Evolutionary conservation across 2,888 invertebrate genomes (phyloP).

Genomic region (Himalopsyche japonica): DNA sequence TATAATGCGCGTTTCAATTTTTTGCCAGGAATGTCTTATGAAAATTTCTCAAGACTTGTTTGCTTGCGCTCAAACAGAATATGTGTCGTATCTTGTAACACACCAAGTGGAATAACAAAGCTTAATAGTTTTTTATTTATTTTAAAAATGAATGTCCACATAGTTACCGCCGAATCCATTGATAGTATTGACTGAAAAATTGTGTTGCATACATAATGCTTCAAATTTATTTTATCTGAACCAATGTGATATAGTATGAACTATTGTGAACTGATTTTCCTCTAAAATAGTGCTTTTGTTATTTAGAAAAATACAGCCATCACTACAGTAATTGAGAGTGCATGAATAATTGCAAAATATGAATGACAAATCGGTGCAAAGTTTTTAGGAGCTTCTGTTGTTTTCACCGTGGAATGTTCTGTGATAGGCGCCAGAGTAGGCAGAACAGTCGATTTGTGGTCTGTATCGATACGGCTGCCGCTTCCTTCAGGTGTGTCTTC

Average conservation of each 20-base stretch:
- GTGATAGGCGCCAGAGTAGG: conserved; percentile 15
- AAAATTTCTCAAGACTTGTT: too few species aligned
- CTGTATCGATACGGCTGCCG: conserved; percentile 25
- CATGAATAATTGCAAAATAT: conserved; percentile 3
- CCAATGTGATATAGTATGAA: not conserved
- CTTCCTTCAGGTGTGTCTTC: conserved; percentile 39
- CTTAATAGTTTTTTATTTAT: too few species aligned
- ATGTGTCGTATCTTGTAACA: too few species aligned
- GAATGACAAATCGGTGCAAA: not conserved
- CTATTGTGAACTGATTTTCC: not conserved
- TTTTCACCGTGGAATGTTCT: not conserved
- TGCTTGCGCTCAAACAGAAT: too few species aligned
- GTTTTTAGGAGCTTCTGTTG: conserved; percentile 21
- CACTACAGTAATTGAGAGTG: conserved; percentile 7
- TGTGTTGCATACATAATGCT: not conserved
- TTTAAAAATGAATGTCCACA: too few species aligned
- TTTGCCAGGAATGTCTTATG: too few species aligned
- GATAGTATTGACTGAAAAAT: not conserved
- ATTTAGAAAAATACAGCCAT: conserved; percentile 10
- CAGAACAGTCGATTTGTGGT: conserved; percentile 10
- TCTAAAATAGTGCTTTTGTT: not conserved
- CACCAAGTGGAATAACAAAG: too few species aligned
- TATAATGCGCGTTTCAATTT: too few species aligned
- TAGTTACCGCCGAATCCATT: too few species aligned
- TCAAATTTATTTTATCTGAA: not conserved